phyloP scores from a whole-genome alignment of 2,113 vertebrate genomes.

The Podilymbus podiceps region DNA sequence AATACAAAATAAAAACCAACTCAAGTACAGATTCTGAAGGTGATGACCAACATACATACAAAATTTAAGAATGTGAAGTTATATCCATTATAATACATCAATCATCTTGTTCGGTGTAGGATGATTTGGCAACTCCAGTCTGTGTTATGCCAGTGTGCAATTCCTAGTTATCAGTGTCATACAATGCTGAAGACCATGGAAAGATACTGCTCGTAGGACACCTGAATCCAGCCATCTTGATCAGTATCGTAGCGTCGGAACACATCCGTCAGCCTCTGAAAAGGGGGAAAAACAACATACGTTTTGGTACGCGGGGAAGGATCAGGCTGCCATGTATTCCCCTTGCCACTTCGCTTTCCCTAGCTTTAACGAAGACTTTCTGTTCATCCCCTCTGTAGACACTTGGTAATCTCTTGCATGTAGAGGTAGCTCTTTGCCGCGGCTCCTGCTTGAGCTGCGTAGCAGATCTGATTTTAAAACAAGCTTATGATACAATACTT shows the following conservation, averaged over 20 bases:
- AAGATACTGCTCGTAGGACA: constrained; percentile 98
- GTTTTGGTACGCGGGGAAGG: background rate
- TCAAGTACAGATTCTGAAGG: constrained; percentile 3
- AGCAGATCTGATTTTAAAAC: background rate
- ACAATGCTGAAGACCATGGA: constrained; percentile 97
- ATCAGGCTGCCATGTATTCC: background rate
- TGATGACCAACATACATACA: background rate
- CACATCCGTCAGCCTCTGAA: constrained; percentile 92
- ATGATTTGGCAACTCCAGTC: constrained; percentile 70
- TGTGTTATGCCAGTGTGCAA: background rate
- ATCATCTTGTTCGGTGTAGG: background rate
- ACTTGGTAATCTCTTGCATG: fast-evolving
- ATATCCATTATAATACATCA: constrained; percentile 28
- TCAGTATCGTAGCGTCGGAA: constrained; percentile 95
- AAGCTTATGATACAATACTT: background rate
- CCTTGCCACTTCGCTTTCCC: background rate
- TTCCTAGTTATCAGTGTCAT: constrained; percentile 55
- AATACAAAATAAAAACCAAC: background rate
- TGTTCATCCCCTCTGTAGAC: background rate
- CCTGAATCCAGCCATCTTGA: constrained; percentile 98
- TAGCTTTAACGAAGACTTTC: background rate
- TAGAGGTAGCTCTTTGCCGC: background rate
- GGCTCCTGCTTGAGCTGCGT: background rate
- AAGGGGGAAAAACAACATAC: background rate
- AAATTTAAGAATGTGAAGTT: constrained; percentile 28